Evolutionary conservation across 2,797 vertebrate species (phyloP).

Genomic region (Numenius phaeopus): DNA sequence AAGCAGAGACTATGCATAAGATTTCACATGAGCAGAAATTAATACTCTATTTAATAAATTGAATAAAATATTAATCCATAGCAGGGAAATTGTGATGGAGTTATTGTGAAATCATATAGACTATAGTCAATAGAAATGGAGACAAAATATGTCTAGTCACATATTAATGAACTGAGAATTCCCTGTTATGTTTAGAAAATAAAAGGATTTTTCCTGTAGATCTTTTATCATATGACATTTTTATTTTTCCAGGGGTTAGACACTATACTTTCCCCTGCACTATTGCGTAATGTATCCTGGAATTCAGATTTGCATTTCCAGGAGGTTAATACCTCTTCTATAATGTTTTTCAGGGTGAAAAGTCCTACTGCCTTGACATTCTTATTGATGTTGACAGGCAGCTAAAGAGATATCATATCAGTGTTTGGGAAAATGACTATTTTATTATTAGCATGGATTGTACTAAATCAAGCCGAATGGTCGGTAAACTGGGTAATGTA

Average conservation of each 20-base stretch:
- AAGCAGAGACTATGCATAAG: not conserved
- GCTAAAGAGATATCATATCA: not conserved
- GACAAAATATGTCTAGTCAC: slow-evolving; percentile 20
- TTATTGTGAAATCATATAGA: not conserved
- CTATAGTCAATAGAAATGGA: not conserved
- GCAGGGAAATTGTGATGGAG: not conserved
- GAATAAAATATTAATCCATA: slow-evolving; percentile 10
- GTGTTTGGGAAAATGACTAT: not conserved
- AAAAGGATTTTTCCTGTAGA: not conserved
- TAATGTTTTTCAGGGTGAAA: not conserved
- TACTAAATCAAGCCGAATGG: not conserved
- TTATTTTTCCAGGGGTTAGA: not conserved
- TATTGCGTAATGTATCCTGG: not conserved
- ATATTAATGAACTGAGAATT: not conserved
- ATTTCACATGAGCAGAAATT: not conserved
- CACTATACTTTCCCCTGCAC: not conserved
- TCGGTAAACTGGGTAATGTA: not conserved
- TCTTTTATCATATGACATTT: not conserved
- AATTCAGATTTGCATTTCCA: slow-evolving; percentile 13
- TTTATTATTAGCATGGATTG: not conserved
- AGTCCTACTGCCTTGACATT: not conserved
- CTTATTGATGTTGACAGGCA: not conserved
- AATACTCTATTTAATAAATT: slow-evolving; percentile 3
- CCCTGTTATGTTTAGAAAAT: not conserved
- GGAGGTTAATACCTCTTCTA: not conserved